These are phyloP conservation scores for Marmota monax DNA, from an alignment of 2,113 vertebrate genomes.

Conservation along the genomic window DNA sequence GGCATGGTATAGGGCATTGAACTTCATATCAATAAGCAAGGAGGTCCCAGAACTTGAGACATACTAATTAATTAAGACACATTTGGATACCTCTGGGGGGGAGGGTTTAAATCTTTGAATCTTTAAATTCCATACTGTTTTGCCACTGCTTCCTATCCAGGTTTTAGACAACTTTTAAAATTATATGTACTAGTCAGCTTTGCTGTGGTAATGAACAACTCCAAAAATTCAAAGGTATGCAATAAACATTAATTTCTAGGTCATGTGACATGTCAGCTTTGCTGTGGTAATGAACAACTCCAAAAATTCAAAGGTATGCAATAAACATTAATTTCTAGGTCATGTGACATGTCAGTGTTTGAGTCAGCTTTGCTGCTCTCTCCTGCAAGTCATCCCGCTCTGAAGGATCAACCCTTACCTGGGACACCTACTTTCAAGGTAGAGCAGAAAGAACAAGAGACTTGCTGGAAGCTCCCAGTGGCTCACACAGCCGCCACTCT, in stretches of 20 bases:
- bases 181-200: constrained; percentile 13
- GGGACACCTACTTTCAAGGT: neutral
- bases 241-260: constrained; percentile 10
- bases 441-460: neutral
- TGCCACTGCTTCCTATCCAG: constrained; percentile 23
- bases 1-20: neutral
- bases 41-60: neutral
- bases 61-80: neutral
- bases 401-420: neutral
- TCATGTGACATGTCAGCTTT: neutral
- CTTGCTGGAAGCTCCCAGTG: neutral
- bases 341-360: neutral
- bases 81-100: neutral
- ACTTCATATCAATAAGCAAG: neutral
- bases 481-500: neutral
- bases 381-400: neutral
- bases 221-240: neutral
- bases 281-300: neutral
- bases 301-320: neutral
- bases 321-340: constrained; percentile 23
- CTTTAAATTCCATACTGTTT: constrained; percentile 11
- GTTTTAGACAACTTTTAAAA: constrained; percentile 23
- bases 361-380: neutral
- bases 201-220: neutral
- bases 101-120: neutral